Percentiles rank a stretch among this genome's conserved stretches.
Conservation (phyloP, 2,888 invertebrate species). For the Drosophila formosana region DNA sequence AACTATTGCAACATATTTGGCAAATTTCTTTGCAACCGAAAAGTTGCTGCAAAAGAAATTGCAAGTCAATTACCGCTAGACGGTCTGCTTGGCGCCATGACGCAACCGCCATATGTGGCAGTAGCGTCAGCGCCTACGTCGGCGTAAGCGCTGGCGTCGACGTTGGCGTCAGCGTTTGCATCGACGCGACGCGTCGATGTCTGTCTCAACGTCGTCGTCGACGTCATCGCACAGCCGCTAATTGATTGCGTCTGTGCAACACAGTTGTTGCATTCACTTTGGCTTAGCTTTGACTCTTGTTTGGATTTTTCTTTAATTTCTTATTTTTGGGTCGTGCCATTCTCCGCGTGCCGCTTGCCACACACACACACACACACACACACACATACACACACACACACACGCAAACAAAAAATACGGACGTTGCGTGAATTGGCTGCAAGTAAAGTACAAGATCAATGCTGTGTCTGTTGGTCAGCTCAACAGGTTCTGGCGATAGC, state of each 20-base stretch:
- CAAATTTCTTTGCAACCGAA: conserved; percentile 77
- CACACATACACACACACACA: conserved; percentile 5
- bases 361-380: conserved; percentile 15
- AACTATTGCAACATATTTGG: conserved; percentile 60
- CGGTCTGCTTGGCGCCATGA: conserved; percentile 78
- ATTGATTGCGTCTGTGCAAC: conserved; percentile 74
- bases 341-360: conserved; percentile 61
- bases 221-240: conserved; percentile 71
- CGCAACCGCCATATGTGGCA: conserved; percentile 76
- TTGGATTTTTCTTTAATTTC: conserved; percentile 21
- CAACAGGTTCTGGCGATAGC: conserved; percentile 68
- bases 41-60: conserved; percentile 77
- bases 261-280: conserved; percentile 76
- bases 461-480: conserved; percentile 61
- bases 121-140: conserved; percentile 28
- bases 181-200: neutral
- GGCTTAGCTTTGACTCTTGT: conserved; percentile 26
- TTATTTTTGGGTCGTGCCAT: conserved; percentile 72
- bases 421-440: conserved; percentile 32
- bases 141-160: conserved; percentile 7
- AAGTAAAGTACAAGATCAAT: conserved; percentile 79
- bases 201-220: conserved; percentile 22
- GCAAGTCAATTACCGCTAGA: conserved; percentile 78
- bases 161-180: conserved; percentile 14
- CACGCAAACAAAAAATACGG: conserved; percentile 1